A percentile compares a stretch with the other conserved stretches of the same genome.
phyloP scores from a whole-genome alignment of 2,113 vertebrate species.

The Thomomys bottae region DNA sequence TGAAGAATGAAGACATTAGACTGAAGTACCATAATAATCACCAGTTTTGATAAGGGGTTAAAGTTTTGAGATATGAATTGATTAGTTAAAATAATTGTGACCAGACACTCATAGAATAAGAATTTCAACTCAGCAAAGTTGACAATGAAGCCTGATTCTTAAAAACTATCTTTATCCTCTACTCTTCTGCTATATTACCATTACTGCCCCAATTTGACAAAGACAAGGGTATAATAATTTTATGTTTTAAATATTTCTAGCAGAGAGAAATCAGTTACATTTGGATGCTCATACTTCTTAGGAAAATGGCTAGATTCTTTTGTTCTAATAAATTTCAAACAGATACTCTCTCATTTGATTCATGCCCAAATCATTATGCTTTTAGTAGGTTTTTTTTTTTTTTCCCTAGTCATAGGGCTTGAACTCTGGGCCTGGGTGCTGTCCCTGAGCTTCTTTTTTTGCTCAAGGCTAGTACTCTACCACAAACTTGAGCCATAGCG shows the following conservation, averaged over 20 bases:
- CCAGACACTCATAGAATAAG: neutral
- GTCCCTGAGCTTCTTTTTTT: no score
- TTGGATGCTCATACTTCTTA: neutral
- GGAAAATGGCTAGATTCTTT: conserved; percentile 15
- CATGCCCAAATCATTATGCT: no score
- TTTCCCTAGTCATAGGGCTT: no score
- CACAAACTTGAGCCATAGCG: no score
- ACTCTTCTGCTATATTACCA: neutral
- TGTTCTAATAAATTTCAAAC: conserved; percentile 27
- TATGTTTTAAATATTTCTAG: conserved; percentile 10
- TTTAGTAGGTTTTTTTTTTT: no score
- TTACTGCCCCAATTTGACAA: neutral
- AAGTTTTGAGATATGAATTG: conserved; percentile 9
- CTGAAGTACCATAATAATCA: neutral
- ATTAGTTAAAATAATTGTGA: neutral
- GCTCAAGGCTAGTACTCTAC: no score
- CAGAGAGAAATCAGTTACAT: conserved; percentile 20
- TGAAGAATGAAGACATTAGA: neutral
- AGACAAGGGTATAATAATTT: neutral
- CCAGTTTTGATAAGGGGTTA: neutral
- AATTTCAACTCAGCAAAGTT: neutral
- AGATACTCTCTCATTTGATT: no score
- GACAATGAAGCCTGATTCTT: neutral
- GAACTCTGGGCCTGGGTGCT: no score
- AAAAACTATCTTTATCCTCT: neutral